Conservation (phyloP, 1,140 invertebrate species). For the Caenorhabditis briggsae region DNA sequence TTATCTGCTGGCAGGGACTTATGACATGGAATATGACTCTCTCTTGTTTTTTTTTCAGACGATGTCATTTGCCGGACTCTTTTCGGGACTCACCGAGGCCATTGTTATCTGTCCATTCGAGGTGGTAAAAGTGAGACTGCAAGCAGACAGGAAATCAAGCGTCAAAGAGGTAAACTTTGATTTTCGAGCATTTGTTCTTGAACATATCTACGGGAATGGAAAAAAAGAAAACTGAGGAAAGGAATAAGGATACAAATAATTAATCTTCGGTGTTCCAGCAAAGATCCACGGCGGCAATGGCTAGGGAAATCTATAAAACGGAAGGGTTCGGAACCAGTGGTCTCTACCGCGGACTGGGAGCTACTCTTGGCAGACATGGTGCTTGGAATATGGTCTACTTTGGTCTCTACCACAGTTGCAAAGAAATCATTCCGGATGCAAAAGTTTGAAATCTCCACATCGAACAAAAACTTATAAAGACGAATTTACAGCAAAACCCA, state of each 20-base stretch:
- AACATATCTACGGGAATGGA: background rate
- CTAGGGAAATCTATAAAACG: constrained; percentile 84
- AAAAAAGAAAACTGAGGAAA: background rate
- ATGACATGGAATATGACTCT: constrained; percentile 32
- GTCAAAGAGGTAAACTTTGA: constrained; percentile 78
- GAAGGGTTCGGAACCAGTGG: constrained; percentile 85
- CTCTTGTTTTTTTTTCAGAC: constrained; percentile 82
- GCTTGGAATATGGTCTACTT: constrained; percentile 94
- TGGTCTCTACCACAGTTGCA: constrained; percentile 92
- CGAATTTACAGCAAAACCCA: constrained; percentile 81
- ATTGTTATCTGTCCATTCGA: constrained; percentile 93
- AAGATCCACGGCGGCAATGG: constrained; percentile 86
- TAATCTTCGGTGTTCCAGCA: constrained; percentile 77
- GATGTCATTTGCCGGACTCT: constrained; percentile 87
- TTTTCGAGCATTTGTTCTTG: background rate
- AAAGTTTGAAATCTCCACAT: constrained; percentile 79
- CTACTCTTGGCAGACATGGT: constrained; percentile 88
- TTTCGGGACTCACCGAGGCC: constrained; percentile 88
- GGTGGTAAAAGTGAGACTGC: constrained; percentile 89
- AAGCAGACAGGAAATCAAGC: constrained; percentile 81
- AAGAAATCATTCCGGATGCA: constrained; percentile 84
- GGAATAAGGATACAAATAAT: background rate
- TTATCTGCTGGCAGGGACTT: constrained; percentile 29
- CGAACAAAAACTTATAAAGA: constrained; percentile 10
- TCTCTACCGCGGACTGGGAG: constrained; percentile 85